Percentiles rank a stretch among this genome's conserved stretches.
Evolutionary conservation across 2,113 vertebrate species (phyloP).

Genomic region (Genyomyrus donnyi): DNA sequence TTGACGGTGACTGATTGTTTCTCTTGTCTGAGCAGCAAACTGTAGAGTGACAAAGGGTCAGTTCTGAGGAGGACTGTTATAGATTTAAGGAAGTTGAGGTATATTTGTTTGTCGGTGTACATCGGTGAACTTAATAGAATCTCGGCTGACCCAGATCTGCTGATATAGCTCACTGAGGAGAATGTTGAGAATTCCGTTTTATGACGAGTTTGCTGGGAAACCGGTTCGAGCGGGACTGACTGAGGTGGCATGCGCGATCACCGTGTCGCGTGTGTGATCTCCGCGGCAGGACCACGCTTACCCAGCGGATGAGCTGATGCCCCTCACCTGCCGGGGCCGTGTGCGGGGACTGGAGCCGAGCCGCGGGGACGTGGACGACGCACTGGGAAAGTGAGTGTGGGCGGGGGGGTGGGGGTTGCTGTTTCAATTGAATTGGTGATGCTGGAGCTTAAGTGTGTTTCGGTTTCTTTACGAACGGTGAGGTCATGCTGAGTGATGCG

Average conservation of each 20-base stretch:
- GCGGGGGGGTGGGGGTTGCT: neutral
- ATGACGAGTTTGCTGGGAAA: neutral
- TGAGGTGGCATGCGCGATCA: neutral
- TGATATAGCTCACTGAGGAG: neutral
- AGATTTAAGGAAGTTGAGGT: neutral
- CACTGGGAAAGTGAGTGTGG: conserved; percentile 86
- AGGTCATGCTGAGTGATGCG: neutral
- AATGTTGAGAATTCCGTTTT: neutral
- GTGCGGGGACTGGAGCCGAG: conserved; percentile 93
- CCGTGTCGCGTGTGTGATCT: conserved; percentile 16
- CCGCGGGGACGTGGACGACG: conserved; percentile 91
- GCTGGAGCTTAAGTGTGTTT: neutral
- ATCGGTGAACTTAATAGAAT: neutral
- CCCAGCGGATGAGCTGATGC: conserved; percentile 97
- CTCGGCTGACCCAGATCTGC: neutral
- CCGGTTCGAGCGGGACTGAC: neutral
- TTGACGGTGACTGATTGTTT: neutral
- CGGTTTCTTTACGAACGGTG: neutral
- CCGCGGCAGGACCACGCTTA: conserved; percentile 84
- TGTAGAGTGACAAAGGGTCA: neutral
- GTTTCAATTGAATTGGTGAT: neutral
- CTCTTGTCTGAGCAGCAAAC: neutral
- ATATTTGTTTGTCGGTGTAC: neutral
- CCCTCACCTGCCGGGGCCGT: conserved; percentile 89
- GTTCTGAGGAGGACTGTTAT: neutral